Percentiles rank a stretch among this genome's conserved stretches.
These are phyloP conservation scores for Sarcophaga carnaria DNA, from an alignment of 2,888 invertebrate species.

Conservation along the genomic window DNA sequence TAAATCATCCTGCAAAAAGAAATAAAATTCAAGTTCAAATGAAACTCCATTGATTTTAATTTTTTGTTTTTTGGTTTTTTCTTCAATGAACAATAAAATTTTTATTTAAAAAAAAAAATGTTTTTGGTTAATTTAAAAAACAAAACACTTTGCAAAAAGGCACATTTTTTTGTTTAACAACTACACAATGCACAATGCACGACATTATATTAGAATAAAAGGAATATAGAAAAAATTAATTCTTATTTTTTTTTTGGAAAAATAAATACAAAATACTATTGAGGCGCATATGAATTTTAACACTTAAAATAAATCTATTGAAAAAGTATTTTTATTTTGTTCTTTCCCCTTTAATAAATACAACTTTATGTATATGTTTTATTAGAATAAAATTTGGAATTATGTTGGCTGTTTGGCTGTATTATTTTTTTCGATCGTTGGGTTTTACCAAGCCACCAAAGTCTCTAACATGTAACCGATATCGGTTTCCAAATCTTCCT, in stretches of 20 bases:
- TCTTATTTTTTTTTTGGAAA: neutral
- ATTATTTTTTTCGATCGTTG: constrained; percentile 46
- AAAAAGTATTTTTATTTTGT: constrained; percentile 49
- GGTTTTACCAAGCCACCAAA: constrained; percentile 84
- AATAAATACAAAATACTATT: neutral
- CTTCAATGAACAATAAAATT: neutral
- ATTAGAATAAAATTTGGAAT: constrained; percentile 1
- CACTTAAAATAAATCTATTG: neutral
- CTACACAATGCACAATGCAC: neutral
- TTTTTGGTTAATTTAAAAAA: constrained; percentile 27
- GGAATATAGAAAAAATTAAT: neutral
- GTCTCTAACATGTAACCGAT: constrained; percentile 86
- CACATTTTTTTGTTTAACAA: neutral
- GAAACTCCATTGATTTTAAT: constrained; percentile 33
- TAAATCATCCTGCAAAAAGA: constrained; percentile 84
- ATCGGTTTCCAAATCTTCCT: constrained; percentile 87
- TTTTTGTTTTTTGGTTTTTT: constrained; percentile 24
- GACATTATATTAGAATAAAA: neutral
- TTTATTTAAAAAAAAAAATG: neutral
- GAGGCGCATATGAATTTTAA: neutral
- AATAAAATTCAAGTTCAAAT: constrained; percentile 62
- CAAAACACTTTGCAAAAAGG: constrained; percentile 5
- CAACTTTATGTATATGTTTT: neutral
- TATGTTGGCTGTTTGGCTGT: constrained; percentile 41
- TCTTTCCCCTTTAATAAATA: neutral